Evolutionary conservation across 2,797 vertebrate genomes (phyloP).

Genomic region (Sebastes oblongus): DNA sequence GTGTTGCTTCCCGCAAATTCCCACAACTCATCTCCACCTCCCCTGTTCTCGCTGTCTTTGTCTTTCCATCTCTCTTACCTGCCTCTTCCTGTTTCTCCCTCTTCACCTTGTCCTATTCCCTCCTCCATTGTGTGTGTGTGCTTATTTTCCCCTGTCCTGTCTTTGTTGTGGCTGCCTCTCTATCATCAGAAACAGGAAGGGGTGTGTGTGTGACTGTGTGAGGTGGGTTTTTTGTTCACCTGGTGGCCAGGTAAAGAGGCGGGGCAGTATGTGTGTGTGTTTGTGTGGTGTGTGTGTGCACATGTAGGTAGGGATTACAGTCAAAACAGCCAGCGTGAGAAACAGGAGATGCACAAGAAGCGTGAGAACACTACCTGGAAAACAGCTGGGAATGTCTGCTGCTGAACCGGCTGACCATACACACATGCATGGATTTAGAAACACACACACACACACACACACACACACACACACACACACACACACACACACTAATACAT

Average conservation of each 20-base stretch:
- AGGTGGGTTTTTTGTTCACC: constrained; percentile 61
- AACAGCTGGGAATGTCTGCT: constrained; percentile 73
- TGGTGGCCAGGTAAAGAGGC: constrained; percentile 57
- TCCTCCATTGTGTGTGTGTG: constrained; percentile 18
- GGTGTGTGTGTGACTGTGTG: constrained; percentile 35
- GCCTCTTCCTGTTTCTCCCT: constrained; percentile 36
- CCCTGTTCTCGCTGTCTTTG: constrained; percentile 17
- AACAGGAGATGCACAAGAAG: constrained; percentile 71
- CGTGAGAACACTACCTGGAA: constrained; percentile 77
- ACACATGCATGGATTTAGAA: constrained; percentile 29
- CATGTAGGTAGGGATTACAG: constrained; percentile 59
- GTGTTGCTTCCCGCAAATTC: constrained; percentile 55
- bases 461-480: constrained; percentile 2
- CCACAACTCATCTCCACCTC: constrained; percentile 33
- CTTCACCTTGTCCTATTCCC: constrained; percentile 3
- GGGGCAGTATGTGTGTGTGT: constrained; percentile 20
- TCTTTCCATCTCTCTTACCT: constrained; percentile 32
- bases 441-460: constrained; percentile 10
- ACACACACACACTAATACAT: constrained; percentile 10
- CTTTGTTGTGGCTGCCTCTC: constrained; percentile 55
- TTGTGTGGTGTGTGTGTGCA: constrained; percentile 25
- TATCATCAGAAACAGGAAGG: constrained; percentile 66
- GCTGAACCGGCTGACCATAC: constrained; percentile 54
- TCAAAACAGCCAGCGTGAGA: constrained; percentile 68
- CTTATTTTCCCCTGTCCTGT: constrained; percentile 29